Evolutionary conservation across 2,888 invertebrate species (phyloP).

Genomic region (Labia minor): DNA sequence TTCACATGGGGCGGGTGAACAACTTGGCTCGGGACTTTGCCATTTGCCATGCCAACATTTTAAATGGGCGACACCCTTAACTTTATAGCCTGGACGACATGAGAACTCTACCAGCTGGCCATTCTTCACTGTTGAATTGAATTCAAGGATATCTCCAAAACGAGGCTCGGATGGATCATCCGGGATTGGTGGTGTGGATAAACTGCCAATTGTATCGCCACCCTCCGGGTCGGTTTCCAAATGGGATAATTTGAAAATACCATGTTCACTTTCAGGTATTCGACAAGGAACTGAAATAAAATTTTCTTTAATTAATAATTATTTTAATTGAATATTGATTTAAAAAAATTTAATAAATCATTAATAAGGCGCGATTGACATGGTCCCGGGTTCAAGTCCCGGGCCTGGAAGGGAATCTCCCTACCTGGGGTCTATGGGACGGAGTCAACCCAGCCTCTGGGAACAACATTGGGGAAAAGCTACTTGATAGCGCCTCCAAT

Average conservation of each 20-base stretch:
- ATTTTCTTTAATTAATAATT: no score
- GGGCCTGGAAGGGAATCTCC: no score
- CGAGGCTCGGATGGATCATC: conserved; percentile 35
- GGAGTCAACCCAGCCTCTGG: no score
- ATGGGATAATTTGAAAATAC: conserved; percentile 43
- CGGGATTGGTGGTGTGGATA: conserved; percentile 31
- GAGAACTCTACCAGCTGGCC: conserved; percentile 64
- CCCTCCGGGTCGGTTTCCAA: conserved; percentile 36
- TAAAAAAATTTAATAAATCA: no score
- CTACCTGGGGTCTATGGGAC: no score
- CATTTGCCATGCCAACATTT: conserved; percentile 74
- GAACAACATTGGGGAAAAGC: no score
- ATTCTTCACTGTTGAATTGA: conserved; percentile 50
- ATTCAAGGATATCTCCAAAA: conserved; percentile 46
- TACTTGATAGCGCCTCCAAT: no score
- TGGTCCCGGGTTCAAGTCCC: no score
- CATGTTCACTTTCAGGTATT: conserved; percentile 57
- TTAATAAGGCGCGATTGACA: no score
- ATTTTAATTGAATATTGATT: no score
- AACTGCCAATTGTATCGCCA: conserved; percentile 22
- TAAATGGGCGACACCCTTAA: conserved; percentile 55
- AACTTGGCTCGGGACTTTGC: conserved; percentile 34
- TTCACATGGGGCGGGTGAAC: conserved; percentile 51
- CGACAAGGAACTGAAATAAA: conserved; percentile 52
- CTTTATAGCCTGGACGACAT: conserved; percentile 57